Evolutionary conservation across 2,797 vertebrate species (phyloP).

Genomic region (Megalops cyprinoides): DNA sequence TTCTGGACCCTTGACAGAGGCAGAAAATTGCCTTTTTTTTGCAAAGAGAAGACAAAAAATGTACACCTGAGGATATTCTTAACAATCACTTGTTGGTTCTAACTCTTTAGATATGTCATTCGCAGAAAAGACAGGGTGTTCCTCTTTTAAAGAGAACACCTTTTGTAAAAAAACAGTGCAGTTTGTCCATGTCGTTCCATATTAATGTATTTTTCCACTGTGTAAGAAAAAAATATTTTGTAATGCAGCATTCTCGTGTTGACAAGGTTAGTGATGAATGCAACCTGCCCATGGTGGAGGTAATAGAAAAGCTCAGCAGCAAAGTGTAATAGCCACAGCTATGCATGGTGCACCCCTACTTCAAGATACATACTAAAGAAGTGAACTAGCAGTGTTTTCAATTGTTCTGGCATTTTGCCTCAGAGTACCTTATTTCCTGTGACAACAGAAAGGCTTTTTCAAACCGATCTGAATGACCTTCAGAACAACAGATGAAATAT

Average conservation of each 20-base stretch:
- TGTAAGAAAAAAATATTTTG: not conserved
- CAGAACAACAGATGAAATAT: not conserved
- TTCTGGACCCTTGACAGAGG: not conserved
- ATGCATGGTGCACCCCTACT: not conserved
- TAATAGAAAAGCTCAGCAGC: no score
- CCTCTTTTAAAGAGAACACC: not conserved
- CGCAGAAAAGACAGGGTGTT: not conserved
- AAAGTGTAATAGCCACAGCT: not conserved
- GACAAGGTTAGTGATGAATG: not conserved
- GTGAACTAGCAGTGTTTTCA: not conserved
- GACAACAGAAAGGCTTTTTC: not conserved
- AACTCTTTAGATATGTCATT: not conserved
- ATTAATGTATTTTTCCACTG: not conserved
- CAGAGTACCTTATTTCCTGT: not conserved
- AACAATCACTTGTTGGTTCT: not conserved
- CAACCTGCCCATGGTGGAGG: not conserved
- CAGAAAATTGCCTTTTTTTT: not conserved
- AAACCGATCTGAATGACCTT: not conserved
- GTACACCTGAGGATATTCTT: not conserved
- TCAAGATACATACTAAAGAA: conserved; percentile 6
- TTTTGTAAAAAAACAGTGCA: not conserved
- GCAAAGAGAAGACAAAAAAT: not conserved
- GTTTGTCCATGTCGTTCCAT: not conserved
- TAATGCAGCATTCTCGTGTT: not conserved
- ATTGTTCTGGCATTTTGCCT: not conserved